phyloP scores from a whole-genome alignment of 2,888 invertebrate species.

The Folsomia candida region DNA sequence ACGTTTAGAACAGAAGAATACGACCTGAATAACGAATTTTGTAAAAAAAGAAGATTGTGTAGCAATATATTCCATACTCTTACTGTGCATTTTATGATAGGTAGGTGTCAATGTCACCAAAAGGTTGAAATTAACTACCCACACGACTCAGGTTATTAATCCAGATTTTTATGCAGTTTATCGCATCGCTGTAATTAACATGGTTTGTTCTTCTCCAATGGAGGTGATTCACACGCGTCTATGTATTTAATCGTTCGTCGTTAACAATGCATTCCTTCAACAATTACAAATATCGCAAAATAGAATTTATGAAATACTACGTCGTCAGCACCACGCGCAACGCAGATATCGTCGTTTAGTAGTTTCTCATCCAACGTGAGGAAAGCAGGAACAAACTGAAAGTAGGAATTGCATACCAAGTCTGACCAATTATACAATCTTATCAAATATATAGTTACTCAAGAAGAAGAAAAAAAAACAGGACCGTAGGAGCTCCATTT shows the following conservation, averaged over 20 bases:
- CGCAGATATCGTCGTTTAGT: background rate
- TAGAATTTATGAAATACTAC: background rate
- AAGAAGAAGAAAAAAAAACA: background rate
- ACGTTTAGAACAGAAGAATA: too few relatives aligned
- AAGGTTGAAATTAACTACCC: too few relatives aligned
- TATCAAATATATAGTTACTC: background rate
- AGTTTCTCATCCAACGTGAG: background rate
- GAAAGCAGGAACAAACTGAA: background rate
- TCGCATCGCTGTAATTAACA: too few relatives aligned
- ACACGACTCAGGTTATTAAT: too few relatives aligned
- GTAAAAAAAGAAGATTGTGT: too few relatives aligned
- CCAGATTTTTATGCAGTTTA: too few relatives aligned
- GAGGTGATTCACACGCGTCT: background rate
- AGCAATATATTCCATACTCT: too few relatives aligned
- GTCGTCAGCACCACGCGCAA: background rate
- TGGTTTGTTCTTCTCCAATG: too few relatives aligned
- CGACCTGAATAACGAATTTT: too few relatives aligned
- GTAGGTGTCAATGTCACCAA: too few relatives aligned
- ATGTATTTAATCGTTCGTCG: too few relatives aligned
- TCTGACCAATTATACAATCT: background rate
- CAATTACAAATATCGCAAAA: background rate
- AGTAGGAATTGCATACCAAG: background rate
- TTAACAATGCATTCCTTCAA: background rate
- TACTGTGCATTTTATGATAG: too few relatives aligned
- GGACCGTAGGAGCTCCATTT: background rate